A percentile compares a stretch with the other conserved stretches of the same genome.
Evolutionary conservation across 2,797 vertebrate species (phyloP).

Genomic region (Pristis pectinata): DNA sequence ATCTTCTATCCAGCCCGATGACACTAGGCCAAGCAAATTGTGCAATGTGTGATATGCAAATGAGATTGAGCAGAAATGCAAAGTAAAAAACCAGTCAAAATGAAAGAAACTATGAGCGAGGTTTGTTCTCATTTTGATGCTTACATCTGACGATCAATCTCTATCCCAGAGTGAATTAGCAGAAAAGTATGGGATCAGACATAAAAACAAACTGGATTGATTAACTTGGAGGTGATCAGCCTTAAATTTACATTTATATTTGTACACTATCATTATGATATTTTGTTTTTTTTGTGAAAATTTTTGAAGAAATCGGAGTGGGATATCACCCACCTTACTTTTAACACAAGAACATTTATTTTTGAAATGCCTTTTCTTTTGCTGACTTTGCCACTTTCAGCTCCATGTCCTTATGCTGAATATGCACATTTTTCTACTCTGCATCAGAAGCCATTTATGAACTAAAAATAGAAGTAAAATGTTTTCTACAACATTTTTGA

Average conservation of each 20-base stretch:
- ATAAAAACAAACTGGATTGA: neutral
- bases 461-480: conserved; percentile 16
- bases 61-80: neutral
- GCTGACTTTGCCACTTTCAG: neutral
- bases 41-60: neutral
- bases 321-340: neutral
- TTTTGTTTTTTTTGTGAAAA: neutral
- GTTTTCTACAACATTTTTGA: neutral
- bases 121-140: neutral
- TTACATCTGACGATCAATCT: neutral
- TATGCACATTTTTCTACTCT: neutral
- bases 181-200: neutral
- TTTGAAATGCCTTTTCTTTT: neutral
- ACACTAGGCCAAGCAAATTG: neutral
- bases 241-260: neutral
- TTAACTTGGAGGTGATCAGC: neutral
- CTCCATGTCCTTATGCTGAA: neutral
- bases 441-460: neutral
- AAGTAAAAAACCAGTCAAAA: neutral
- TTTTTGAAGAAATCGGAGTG: neutral
- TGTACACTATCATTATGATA: neutral
- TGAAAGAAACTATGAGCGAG: too few relatives aligned
- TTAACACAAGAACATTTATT: neutral
- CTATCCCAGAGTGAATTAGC: neutral
- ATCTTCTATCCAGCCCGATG: neutral